Base-by-base conservation (phyloP, 2,113 vertebrate species). In the Hippocampus zosterae region DNA sequence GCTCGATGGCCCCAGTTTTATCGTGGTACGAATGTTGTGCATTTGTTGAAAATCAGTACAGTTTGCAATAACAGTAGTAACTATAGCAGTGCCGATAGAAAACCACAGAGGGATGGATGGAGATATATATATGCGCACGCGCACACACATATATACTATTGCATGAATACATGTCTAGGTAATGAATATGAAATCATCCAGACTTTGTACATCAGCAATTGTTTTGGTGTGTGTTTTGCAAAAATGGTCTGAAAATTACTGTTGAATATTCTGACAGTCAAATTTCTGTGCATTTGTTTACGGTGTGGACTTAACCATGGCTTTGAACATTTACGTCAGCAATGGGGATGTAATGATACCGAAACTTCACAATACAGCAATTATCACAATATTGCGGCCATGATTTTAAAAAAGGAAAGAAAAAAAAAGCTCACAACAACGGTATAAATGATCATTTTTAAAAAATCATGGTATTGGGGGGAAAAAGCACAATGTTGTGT, bases 1-100 rank as follows among this genome's bases (percentile, higher is more conserved):
- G 89, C 94, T 83, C 95, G 94, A 95, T 92, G 95, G 97, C 95
- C 95, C 95, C 94, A 96, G 95, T 97, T 96, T 95, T 96, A 96
- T 96, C 77, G 95, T 95, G 96, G 96, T 99, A 97, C 95, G 96
- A 99, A 99, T 99, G 96, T 98, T 99, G 96, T 99, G 95, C 97
- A 98, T 99, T 99, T 95, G 96, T 97, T 97, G 96, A 95, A 92
- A 92, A 92, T 93, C 91, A 96, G 95, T 95, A 98, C 95, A 96
- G 95, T 97, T 96, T 96, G 96, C 96, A 97, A 97, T 97, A 98
- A 97, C 86, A 95, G 92, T 92, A 95, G 88, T 91, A 84, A 87
- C 92, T 94, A 83, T 83, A 85, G 96, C 95, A 97, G 95, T 95
- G 96, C 95, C 94, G 94, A 97, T 93, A 93, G 93, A 94, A 95